phyloP scores from a whole-genome alignment of 2,888 invertebrate genomes.

The Drosophila nigricruria region DNA sequence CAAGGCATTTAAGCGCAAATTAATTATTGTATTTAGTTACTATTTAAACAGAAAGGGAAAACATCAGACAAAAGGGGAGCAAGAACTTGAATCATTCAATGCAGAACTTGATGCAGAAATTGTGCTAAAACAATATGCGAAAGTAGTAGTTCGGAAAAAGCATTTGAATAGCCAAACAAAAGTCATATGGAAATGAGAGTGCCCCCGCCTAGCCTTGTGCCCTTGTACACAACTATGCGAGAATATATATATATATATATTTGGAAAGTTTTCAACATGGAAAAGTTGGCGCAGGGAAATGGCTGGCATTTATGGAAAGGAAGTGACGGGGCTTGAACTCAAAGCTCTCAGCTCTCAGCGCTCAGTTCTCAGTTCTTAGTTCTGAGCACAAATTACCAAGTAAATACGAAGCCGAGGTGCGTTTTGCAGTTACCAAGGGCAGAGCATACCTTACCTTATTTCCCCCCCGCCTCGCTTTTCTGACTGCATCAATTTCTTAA shows the following conservation, averaged over 20 bases:
- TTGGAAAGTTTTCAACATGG: slow-evolving; percentile 49
- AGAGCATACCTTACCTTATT: slow-evolving; percentile 13
- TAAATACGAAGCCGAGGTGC: slow-evolving; percentile 50
- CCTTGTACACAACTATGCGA: background rate
- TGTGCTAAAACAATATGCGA: slow-evolving; percentile 29
- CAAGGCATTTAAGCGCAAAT: slow-evolving; percentile 33
- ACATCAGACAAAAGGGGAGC: background rate
- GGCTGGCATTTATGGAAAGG: slow-evolving; percentile 47
- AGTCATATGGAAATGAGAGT: slow-evolving; percentile 25
- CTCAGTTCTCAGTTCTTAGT: slow-evolving; percentile 5
- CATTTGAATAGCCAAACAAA: slow-evolving; percentile 56
- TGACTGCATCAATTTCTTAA: slow-evolving; percentile 73
- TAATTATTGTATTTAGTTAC: slow-evolving; percentile 45
- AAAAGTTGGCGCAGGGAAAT: slow-evolving; percentile 48
- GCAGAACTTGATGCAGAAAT: slow-evolving; percentile 18
- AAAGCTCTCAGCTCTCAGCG: background rate
- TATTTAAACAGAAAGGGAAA: slow-evolving; percentile 23
- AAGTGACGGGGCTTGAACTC: slow-evolving; percentile 40
- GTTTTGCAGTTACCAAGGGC: slow-evolving; percentile 65
- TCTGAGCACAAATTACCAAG: slow-evolving; percentile 57
- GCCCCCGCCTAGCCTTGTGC: background rate
- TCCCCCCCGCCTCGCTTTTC: background rate
- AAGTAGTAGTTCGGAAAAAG: slow-evolving; percentile 25
- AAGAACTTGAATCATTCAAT: slow-evolving; percentile 2
- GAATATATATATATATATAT: slow-evolving; percentile 22